Base-by-base conservation (phyloP, 1,140 invertebrate species). In the Drosophila tropicalis region DNA sequence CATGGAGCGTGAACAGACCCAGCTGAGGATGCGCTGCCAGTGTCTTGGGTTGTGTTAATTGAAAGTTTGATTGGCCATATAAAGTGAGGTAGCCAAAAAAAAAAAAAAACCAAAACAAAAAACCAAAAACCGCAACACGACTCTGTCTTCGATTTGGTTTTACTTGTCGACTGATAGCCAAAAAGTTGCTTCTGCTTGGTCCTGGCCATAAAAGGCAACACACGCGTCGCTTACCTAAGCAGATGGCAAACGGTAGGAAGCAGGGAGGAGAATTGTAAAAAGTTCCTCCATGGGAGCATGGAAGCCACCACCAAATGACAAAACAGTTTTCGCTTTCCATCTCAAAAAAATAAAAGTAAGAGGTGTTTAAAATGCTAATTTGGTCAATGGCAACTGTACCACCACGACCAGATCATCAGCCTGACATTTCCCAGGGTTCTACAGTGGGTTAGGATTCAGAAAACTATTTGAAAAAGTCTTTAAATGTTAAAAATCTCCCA, bases 281-380 rank as follows among this genome's bases (percentile, higher is more conserved):
- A 58, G 32, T 58, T 19, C 55, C 55, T 17, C 34, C 34, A 29
- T 22, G 22, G 29, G 29, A 29, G 47, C 17, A 54, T 54, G 19
- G 47, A 36, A 54, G 17, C 15, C 55, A 22, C 29, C 32, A 57
- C 55, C n/a, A 57, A 36, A 58, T 51, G 44, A 51, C 44, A 51
- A 58, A 58, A 36, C 56, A 58, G 15, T 39, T 15, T 73, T 77
- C 67, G 78, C 71, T 81, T 78, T 85, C 80, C 80, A 79, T 71
- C 7, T 29, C 83, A 70, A 72, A 85, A 86, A 29, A 78, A 86
- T 79, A 85, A 87, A 77, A 87, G 79, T 87, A 79, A 87, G 79
- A 86, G 82, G 82, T 86, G 82, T 86, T 86, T 86, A 82, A 82
- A 87, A 87, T 87, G 82, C 82, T 87, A 86, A 86, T 86, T 86